Conservation (phyloP, 2,888 invertebrate genomes). For the Druceiella hillmani region DNA sequence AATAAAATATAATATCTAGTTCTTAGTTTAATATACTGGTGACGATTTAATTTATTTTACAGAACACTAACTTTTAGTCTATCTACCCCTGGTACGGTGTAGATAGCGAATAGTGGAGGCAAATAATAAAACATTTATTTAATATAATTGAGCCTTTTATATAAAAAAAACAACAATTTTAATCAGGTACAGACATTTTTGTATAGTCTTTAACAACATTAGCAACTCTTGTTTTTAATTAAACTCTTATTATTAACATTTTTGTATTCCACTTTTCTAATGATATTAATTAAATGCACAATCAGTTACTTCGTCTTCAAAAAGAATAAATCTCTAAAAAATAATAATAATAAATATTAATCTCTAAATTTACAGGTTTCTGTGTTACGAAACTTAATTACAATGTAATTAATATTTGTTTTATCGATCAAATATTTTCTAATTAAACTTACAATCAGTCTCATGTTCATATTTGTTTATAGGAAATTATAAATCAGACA, state of each 20-base stretch:
- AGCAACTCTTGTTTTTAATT: slow-evolving; percentile 1
- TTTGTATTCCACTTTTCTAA: slow-evolving; percentile 6
- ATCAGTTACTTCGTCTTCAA: slow-evolving; percentile 6
- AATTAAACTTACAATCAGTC: no score
- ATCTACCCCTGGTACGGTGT: slow-evolving; percentile 14
- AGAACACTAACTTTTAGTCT: no score
- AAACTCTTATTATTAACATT: slow-evolving; percentile 3
- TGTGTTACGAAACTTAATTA: no score
- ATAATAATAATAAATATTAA: slow-evolving; percentile 4
- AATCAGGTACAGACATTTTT: slow-evolving; percentile 9
- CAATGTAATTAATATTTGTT: no score
- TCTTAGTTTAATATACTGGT: slow-evolving; percentile 9
- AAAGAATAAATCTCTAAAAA: no score
- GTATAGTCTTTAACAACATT: slow-evolving; percentile 6
- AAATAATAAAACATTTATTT: slow-evolving; percentile 10
- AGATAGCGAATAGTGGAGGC: slow-evolving; percentile 13
- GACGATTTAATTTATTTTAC: slow-evolving; percentile 7
- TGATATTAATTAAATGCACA: slow-evolving; percentile 9
- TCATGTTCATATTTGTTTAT: no score
- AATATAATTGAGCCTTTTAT: slow-evolving; percentile 10
- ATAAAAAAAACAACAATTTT: slow-evolving; percentile 10
- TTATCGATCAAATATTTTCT: no score
- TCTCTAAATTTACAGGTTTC: no score
- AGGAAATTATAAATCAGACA: no score
- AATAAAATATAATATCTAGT: slow-evolving; percentile 11